Evolutionary conservation across 2,888 invertebrate genomes (phyloP), one percentile per base, ranked within the genome.

Genomic region (Eupithecia inturbata): DNA sequence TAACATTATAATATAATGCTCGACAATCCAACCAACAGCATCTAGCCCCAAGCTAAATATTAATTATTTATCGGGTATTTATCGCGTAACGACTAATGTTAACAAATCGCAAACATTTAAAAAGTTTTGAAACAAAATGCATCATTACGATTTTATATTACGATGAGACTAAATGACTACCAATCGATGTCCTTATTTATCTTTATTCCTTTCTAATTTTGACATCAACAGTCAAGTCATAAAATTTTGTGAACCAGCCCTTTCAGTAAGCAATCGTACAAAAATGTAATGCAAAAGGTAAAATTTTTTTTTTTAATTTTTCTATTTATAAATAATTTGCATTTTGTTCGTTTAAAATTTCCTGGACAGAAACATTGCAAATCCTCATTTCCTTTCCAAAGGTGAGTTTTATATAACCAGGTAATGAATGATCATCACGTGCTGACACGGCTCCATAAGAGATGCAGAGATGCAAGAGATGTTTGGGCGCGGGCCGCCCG

Each of bases 401-500:
- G 19, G 28, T 31, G 28, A 31, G 31, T 62, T 22, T 26, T 26
- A 57, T 10, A 10, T 12, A 14, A 57, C 4, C 66, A 66, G 66
- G 66, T 66, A 66, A 66, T n/a, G 14, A 22, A 16, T 22, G 53
- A 53, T 12, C 36, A 14, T 36, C 22, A 16, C 39, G 39, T 36
- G 1, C 66, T 66, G 19, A 39, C 31, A 62, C 19, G 62, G 31
- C 62, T 31, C 31, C 62, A 19, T 31, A 22, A 31, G 62, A 83
- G 82, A 83, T 89, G 89, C 89, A 89, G 82, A 57, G 83, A 89
- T 36, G 36, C 36, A 36, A 36, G 36, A 36, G 36, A 36, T 36
- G 86, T 86, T 88, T 82, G 88, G 89, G 88, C 36, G 86, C 85
- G 89, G 70, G 83, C 84, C 70, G 85, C 84, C 84, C 87, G 87